Conservation (phyloP, 2,888 invertebrate genomes). For the Allygus modestus region DNA sequence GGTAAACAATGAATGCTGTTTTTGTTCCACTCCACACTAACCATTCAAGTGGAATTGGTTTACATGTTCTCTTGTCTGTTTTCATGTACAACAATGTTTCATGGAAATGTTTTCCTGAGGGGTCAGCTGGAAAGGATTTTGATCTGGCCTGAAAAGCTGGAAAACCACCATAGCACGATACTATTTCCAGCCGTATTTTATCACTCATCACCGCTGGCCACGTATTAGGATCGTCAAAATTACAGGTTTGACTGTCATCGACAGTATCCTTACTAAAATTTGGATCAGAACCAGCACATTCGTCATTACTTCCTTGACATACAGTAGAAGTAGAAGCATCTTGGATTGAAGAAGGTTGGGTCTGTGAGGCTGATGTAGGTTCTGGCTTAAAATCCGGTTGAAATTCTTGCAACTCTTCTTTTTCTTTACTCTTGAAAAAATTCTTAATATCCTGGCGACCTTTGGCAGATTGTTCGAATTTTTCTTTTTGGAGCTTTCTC, state of each 20-base stretch:
- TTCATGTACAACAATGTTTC: constrained; percentile 54
- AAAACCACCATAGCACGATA: constrained; percentile 42
- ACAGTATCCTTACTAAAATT: constrained; percentile 20
- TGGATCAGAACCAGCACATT: constrained; percentile 20
- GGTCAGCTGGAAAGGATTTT: constrained; percentile 43
- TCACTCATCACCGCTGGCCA: constrained; percentile 45
- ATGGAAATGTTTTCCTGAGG: constrained; percentile 48
- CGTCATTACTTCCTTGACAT: constrained; percentile 17
- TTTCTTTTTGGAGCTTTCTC: constrained; percentile 47
- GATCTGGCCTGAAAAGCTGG: constrained; percentile 49
- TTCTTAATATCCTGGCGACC: constrained; percentile 44
- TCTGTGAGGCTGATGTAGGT: constrained; percentile 25
- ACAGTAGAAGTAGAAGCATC: constrained; percentile 16
- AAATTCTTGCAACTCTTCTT: constrained; percentile 35
- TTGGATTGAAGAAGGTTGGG: constrained; percentile 36
- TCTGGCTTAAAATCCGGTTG: constrained; percentile 15
- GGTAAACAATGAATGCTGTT: constrained; percentile 53
- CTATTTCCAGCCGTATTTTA: constrained; percentile 49
- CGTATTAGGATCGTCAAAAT: constrained; percentile 35
- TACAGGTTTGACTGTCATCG: not conserved
- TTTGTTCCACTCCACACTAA: constrained; percentile 55
- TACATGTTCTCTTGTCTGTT: constrained; percentile 51
- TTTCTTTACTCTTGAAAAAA: constrained; percentile 37
- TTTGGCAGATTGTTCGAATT: constrained; percentile 28
- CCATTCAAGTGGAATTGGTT: constrained; percentile 49